These are phyloP conservation scores for Icerya purchasi DNA, from an alignment of 2,888 invertebrate genomes.

Conservation along the genomic window DNA sequence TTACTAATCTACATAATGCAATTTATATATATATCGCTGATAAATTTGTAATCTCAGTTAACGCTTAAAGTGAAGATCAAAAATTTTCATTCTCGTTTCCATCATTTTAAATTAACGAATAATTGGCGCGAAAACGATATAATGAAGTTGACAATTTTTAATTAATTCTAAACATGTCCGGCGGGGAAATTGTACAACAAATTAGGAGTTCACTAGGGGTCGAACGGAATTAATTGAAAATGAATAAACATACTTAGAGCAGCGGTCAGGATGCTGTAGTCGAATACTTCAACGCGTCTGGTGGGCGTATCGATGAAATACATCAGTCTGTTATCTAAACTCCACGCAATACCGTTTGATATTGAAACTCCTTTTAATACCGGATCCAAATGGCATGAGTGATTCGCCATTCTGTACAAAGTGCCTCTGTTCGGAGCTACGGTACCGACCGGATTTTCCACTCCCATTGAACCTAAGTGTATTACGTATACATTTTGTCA, in stretches of 20 bases:
- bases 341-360: constrained; percentile 67
- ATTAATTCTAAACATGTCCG: too few species aligned
- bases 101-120: too few species aligned
- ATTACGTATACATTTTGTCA: not conserved
- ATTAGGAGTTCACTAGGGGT: too few species aligned
- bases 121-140: too few species aligned
- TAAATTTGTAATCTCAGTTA: too few species aligned
- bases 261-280: constrained; percentile 36
- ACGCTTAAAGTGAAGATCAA: too few species aligned
- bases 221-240: too few species aligned
- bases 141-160: too few species aligned
- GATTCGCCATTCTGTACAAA: constrained; percentile 33
- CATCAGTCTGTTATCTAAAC: constrained; percentile 40
- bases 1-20: too few species aligned
- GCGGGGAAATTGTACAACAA: too few species aligned
- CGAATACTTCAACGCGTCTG: constrained; percentile 41
- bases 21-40: too few species aligned
- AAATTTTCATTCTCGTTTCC: too few species aligned
- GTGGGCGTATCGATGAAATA: constrained; percentile 58
- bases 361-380: constrained; percentile 32
- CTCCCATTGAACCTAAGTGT: constrained; percentile 38
- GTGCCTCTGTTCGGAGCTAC: constrained; percentile 33
- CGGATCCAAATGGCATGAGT: constrained; percentile 19
- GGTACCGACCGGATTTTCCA: constrained; percentile 27
- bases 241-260: constrained; percentile 22